Conservation (phyloP, 2,797 vertebrate species). For the Manis javanica region DNA sequence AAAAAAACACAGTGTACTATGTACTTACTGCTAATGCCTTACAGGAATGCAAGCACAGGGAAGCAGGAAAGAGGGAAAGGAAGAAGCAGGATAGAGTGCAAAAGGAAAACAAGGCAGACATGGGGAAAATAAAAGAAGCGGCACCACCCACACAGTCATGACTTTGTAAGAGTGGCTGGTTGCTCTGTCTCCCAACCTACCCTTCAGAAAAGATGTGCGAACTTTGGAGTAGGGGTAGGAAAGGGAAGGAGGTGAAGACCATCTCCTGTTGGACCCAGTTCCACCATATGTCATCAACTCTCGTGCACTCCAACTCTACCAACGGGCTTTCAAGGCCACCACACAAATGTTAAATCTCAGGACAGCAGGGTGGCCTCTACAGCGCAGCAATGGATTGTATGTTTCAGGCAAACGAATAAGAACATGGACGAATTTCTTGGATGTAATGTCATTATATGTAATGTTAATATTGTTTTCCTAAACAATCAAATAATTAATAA, state of each 20-base stretch:
- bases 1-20: neutral
- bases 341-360: neutral
- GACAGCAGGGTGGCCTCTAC: neutral
- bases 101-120: neutral
- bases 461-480: neutral
- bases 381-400: no score
- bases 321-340: accelerated
- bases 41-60: neutral
- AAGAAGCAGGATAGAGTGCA: no score
- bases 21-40: neutral
- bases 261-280: neutral
- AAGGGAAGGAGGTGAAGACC: neutral
- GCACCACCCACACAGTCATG: no score
- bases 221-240: neutral
- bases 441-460: neutral
- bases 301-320: neutral
- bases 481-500: neutral
- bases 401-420: neutral
- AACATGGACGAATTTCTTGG: neutral
- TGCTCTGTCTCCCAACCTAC: neutral
- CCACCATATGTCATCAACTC: no score
- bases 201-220: neutral
- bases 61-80: neutral
- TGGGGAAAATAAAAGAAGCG: neutral
- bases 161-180: neutral